These are phyloP conservation scores for Cheilosia pagana DNA, from an alignment of 2,888 invertebrate species.

Conservation along the genomic window DNA sequence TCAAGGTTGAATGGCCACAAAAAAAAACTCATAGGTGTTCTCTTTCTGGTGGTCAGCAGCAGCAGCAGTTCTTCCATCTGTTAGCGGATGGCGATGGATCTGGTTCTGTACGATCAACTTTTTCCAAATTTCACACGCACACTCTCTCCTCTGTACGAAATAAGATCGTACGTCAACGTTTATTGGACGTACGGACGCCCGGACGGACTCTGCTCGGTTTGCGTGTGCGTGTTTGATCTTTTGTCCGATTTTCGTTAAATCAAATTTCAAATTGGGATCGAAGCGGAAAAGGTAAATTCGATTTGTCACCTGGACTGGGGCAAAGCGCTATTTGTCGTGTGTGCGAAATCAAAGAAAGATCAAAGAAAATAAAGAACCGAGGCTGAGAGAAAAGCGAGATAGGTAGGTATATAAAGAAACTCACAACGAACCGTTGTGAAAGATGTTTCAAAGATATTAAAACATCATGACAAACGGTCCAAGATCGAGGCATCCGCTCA, in stretches of 20 bases:
- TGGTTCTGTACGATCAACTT: conserved; percentile 8
- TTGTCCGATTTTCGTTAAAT: conserved; percentile 8
- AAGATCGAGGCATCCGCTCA: neutral
- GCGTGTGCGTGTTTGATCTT: conserved; percentile 13
- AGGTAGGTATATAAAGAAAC: conserved; percentile 13
- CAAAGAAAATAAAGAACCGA: conserved; percentile 6
- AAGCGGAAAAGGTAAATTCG: conserved; percentile 28
- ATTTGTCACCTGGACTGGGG: conserved; percentile 33
- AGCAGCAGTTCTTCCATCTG: neutral
- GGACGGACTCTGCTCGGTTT: neutral
- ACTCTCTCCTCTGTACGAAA: conserved; percentile 3
- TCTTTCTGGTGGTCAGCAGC: neutral
- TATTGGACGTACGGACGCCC: neutral
- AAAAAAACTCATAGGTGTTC: conserved; percentile 8
- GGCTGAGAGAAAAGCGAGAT: neutral
- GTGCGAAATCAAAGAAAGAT: conserved; percentile 34
- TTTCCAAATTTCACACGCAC: conserved; percentile 28
- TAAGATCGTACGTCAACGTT: conserved; percentile 34
- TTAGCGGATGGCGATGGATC: neutral
- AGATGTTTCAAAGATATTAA: conserved; percentile 20
- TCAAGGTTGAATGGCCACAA: conserved; percentile 82
- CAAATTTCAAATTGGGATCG: conserved; percentile 10
- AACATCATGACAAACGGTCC: conserved; percentile 33
- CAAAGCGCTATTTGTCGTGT: conserved; percentile 25
- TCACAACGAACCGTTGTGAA: conserved; percentile 24